These are phyloP conservation scores for Reinhardtius hippoglossoides DNA, from an alignment of 2,113 vertebrate species.

Conservation along the genomic window DNA sequence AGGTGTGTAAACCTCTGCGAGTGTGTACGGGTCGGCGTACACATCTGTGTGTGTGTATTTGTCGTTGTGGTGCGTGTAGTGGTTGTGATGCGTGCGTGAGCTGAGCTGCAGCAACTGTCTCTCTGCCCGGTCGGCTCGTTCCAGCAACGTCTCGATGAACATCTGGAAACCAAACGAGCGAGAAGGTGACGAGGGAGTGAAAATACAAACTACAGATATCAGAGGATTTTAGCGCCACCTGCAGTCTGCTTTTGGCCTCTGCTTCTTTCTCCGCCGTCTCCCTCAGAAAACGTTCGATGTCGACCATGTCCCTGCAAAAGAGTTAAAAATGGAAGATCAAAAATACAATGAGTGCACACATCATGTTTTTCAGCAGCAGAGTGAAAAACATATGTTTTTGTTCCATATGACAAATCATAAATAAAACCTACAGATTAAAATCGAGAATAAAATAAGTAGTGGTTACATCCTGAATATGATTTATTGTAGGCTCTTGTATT, in stretches of 20 bases:
- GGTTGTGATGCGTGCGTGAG: slow-evolving; percentile 27
- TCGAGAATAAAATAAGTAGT: too few relatives aligned
- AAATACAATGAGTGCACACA: too few relatives aligned
- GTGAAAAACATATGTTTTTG: too few relatives aligned
- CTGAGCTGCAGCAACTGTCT: slow-evolving; percentile 89
- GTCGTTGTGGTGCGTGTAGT: slow-evolving; percentile 39
- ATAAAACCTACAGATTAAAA: too few relatives aligned
- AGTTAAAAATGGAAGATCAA: background rate
- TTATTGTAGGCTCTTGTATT: too few relatives aligned
- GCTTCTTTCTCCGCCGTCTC: slow-evolving; percentile 89
- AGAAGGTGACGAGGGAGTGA: background rate
- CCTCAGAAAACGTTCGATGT: slow-evolving; percentile 92
- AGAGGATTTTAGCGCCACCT: slow-evolving; percentile 61
- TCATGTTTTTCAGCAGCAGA: too few relatives aligned
- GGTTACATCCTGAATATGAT: too few relatives aligned
- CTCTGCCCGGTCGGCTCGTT: slow-evolving; percentile 90
- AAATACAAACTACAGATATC: background rate
- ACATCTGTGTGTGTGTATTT: background rate
- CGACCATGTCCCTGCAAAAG: slow-evolving; percentile 88
- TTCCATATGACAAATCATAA: too few relatives aligned
- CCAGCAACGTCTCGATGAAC: slow-evolving; percentile 94
- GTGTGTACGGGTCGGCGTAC: slow-evolving; percentile 1
- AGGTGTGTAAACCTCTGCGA: background rate
- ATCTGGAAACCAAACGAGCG: slow-evolving; percentile 53
- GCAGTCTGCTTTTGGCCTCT: slow-evolving; percentile 90